Percentiles rank a stretch among this genome's conserved stretches.
Conservation (phyloP, 2,888 invertebrate species). For the Latrodectus elegans region DNA sequence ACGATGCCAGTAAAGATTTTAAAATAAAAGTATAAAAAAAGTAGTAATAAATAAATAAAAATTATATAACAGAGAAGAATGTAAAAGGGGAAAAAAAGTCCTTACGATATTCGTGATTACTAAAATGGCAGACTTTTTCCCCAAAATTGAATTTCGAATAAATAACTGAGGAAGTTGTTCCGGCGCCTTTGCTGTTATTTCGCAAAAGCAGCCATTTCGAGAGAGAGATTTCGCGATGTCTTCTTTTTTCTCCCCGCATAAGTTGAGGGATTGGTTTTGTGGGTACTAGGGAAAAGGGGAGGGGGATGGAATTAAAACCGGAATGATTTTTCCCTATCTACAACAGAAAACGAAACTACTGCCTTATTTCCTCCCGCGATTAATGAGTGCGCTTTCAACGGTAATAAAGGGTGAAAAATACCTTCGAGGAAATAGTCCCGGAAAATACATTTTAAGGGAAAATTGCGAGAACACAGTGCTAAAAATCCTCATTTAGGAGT, state of each 20-base stretch:
- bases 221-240: not conserved
- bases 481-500: conserved; percentile 14
- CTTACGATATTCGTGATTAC: conserved; percentile 46
- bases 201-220: not conserved
- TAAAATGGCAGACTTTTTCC: conserved; percentile 43
- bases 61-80: not conserved
- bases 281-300: not conserved
- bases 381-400: conserved; percentile 21
- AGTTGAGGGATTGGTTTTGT: not conserved
- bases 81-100: conserved; percentile 23
- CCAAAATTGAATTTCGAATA: conserved; percentile 56
- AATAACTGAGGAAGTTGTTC: conserved; percentile 22
- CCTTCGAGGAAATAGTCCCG: not conserved
- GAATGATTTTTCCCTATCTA: not conserved
- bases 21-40: conserved; percentile 13
- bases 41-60: not conserved
- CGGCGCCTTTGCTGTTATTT: not conserved
- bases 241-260: not conserved
- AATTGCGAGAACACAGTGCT: conserved; percentile 3
- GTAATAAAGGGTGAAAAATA: conserved; percentile 20
- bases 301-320: not conserved
- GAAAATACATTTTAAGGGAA: not conserved
- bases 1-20: conserved; percentile 3
- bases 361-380: conserved; percentile 15
- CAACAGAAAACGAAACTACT: not conserved